Evolutionary conservation across 2,113 vertebrate genomes (phyloP).

Genomic region (Xiphophorus couchianus): DNA sequence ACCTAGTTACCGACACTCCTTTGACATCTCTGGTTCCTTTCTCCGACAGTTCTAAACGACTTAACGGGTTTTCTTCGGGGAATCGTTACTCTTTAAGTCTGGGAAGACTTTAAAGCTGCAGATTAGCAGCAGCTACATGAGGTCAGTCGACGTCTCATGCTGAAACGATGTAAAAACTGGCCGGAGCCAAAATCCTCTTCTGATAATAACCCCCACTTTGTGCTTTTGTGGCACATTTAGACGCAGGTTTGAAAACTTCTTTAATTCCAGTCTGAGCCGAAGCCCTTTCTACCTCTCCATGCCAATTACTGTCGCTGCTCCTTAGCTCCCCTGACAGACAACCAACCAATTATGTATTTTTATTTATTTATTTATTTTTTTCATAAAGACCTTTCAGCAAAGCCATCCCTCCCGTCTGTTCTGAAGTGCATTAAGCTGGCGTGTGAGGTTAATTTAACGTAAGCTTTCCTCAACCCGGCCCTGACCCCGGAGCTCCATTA

Average conservation of each 20-base stretch:
- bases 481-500: slow-evolving; percentile 56
- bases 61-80: background rate
- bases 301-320: slow-evolving; percentile 45
- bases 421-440: slow-evolving; percentile 44
- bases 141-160: slow-evolving; percentile 10
- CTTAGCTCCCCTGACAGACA: slow-evolving; percentile 45
- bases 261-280: slow-evolving; percentile 45
- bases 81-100: background rate
- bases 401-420: slow-evolving; percentile 23
- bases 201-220: slow-evolving; percentile 33
- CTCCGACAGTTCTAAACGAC: background rate
- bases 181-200: slow-evolving; percentile 26
- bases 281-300: background rate
- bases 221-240: slow-evolving; percentile 25
- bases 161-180: slow-evolving; percentile 36
- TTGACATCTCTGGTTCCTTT: background rate
- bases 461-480: slow-evolving; percentile 35
- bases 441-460: slow-evolving; percentile 55
- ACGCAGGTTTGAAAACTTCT: slow-evolving; percentile 42
- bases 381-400: slow-evolving; percentile 34
- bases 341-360: slow-evolving; percentile 60
- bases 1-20: too few relatives aligned
- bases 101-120: background rate
- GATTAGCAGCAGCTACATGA: slow-evolving; percentile 25
- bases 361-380: background rate